Percentiles rank a stretch among this genome's conserved stretches.
phyloP scores from a whole-genome alignment of 2,113 vertebrate genomes.

The Empidonax alnorum region DNA sequence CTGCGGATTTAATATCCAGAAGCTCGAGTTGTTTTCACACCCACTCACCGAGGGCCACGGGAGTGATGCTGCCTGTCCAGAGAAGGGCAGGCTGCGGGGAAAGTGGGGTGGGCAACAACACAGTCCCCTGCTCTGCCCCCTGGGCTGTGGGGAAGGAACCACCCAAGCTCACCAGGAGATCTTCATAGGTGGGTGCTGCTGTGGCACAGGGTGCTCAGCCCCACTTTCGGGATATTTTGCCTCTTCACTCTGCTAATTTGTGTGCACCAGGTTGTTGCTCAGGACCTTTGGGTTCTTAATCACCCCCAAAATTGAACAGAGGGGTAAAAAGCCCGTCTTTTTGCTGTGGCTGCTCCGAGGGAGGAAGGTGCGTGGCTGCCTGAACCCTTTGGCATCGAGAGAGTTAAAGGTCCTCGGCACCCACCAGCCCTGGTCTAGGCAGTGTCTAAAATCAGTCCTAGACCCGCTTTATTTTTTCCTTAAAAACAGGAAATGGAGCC shows the following conservation, averaged over 20 bases:
- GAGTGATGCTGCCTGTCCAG: background rate
- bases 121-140: background rate
- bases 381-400: background rate
- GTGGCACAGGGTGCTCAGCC: background rate
- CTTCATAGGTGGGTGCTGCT: background rate
- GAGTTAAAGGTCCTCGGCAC: constrained; percentile 71
- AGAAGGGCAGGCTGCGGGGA: background rate
- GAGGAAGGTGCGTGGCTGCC: background rate
- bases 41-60: background rate
- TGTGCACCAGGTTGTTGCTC: background rate
- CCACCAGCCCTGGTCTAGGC: constrained; percentile 53
- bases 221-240: background rate
- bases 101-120: background rate
- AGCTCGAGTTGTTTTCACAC: constrained; percentile 16
- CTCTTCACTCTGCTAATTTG: background rate
- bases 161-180: fast-evolving
- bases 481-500: constrained; percentile 79
- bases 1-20: background rate
- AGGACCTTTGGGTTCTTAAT: background rate
- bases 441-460: constrained; percentile 67
- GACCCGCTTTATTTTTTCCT: constrained; percentile 68
- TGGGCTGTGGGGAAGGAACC: background rate
- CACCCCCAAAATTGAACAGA: background rate
- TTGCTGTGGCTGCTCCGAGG: background rate
- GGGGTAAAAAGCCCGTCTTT: background rate